Base-by-base conservation (phyloP, 2,888 invertebrate genomes). In the Branchipolynoe longqiensis region DNA sequence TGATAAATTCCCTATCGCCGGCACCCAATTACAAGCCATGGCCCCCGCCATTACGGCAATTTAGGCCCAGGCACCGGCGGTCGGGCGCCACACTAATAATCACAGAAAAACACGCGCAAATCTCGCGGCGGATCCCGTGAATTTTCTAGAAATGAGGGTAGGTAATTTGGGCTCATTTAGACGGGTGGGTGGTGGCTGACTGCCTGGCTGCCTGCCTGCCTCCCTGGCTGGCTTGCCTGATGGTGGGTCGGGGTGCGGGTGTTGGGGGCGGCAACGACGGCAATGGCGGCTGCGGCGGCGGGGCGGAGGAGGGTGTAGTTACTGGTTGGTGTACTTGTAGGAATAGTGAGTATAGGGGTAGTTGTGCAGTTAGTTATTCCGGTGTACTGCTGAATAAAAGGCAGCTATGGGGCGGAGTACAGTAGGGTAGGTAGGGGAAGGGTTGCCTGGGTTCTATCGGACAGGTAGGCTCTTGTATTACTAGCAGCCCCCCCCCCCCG, bases 61-160 rank as follows among this genome's bases (percentile, higher is more conserved):
- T 78, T 40, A 48, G 78, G 78, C 78, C 28, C 78, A 25, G 40
- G 48, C 41, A 18, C 78, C 78, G 25, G 1, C 41, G 25, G 31
- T 25, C 78, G 54, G 14, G 28, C 41, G 78, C 78, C 78, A 33
- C 78, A 54, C 78, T 78, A 78, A 78, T 78, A 78, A 78, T 78
- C 78, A 78, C 78, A 78, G 78, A 78, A 78, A 78, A 78, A 78
- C 78, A 78, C 78, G 41, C 78, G 78, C 78, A 78, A 78, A 78
- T 78, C 48, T 78, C 78, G 41, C 78, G 31, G 25, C 54, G 48
- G 78, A 78, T 78, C 78, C 78, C 78, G 78, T 78, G 78, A 78
- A 78, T 78, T 78, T 78, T 78, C 78, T 78, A 78, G 78, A 78
- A 78, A 78, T 78, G 78, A 78, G 78, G 78, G 78, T 78, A 54